Evolutionary conservation across 2,113 vertebrate species (phyloP), one percentile per base, ranked within the genome.

Genomic region (Sisor rabdophorus): DNA sequence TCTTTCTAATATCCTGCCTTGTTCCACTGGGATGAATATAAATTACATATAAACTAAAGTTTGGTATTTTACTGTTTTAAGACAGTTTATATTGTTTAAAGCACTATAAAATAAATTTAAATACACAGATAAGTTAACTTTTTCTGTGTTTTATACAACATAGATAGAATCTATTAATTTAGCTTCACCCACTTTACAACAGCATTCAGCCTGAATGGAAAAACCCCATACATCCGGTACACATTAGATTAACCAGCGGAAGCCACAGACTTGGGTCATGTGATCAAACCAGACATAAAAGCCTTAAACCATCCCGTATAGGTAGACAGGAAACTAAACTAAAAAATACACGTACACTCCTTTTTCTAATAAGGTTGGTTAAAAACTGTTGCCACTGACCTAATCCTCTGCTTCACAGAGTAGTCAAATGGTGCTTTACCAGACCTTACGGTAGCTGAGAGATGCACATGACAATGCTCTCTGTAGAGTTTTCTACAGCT

Each of bases 401-500:
- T 11, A 15, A 81, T 78, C 16, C 75, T 20, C 10, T 77, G 79
- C 44, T 53, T 28, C 28, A 72, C 19, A 54, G 1, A 26, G 48
- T 47, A 54, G 54, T 72, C 17, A 44, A 16, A 3, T 8, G 13
- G 47, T 15, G 24, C 30, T 16, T 19, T 40, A 56, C 3, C 12
- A 17, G 22, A 9, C 48, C 40, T 40, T 69, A 47, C 48, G 77
- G 28, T n/a, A 47, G 8, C n/a, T 10, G 26, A 32, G 52, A 67
- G 65, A 50, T 72, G 8, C 4, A 5, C 59, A 65, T 71, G 59
- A 48, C 40, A 24, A 30, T 50, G 32, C 48, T 84, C 89, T 84
- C 86, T 80, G 81, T 73, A 36, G 10, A 52, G 76, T 47, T 48
- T 60, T 73, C 36, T n/a, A n/a, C n/a, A 69, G 71, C 78, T 82